These are phyloP conservation scores for Eurystomus glaucurus DNA, from an alignment of 2,797 vertebrate species.

Conservation along the genomic window DNA sequence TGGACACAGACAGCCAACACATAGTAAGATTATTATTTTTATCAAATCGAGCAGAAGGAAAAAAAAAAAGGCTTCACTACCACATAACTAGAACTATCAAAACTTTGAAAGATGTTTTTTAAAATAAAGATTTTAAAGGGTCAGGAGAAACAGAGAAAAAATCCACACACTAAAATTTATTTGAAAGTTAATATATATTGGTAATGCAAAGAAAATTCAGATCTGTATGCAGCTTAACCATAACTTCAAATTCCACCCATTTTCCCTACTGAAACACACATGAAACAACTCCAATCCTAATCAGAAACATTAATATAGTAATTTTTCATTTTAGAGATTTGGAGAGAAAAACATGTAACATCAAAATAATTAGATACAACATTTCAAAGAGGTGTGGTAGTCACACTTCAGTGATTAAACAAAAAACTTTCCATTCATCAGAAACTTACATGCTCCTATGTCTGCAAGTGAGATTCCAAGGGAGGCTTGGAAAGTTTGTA, in stretches of 20 bases:
- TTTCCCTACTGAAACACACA: not conserved
- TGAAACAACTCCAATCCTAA: not conserved
- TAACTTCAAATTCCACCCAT: not conserved
- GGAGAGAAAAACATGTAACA: not conserved
- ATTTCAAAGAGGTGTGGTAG: not conserved
- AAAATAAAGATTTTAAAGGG: not conserved
- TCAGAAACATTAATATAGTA: not conserved
- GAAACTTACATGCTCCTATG: not conserved
- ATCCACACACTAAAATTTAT: fast-evolving
- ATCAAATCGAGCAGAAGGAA: not conserved
- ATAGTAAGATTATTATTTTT: not conserved
- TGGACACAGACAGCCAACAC: not conserved
- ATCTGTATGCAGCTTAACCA: not conserved
- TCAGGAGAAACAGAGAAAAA: not conserved
- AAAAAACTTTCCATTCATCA: not conserved
- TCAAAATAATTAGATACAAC: not conserved
- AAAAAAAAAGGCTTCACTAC: not conserved
- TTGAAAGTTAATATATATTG: not conserved
- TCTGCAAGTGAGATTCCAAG: not conserved
- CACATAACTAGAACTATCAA: not conserved
- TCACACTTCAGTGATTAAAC: not conserved
- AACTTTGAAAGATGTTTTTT: not conserved
- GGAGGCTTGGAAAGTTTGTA: not conserved
- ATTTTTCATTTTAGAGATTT: not conserved
- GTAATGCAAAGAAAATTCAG: not conserved